Evolutionary conservation across 2,797 vertebrate genomes (phyloP).

Genomic region (Microctenopoma stevenorrisi): DNA sequence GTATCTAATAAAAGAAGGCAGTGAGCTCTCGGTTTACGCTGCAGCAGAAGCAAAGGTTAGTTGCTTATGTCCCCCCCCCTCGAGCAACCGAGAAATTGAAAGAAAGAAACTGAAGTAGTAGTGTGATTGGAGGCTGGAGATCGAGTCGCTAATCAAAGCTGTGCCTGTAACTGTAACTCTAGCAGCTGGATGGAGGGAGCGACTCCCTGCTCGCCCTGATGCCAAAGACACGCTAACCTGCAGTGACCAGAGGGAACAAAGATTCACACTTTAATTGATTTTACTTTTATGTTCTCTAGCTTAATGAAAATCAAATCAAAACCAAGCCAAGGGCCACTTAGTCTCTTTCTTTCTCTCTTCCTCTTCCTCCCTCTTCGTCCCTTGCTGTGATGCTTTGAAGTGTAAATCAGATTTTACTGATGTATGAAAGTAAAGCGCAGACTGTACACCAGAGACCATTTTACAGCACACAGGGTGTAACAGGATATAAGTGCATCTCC

Average conservation of each 20-base stretch:
- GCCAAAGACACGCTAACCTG: conserved; percentile 53
- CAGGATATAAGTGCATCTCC: conserved; percentile 57
- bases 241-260: conserved; percentile 59
- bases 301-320: conserved; percentile 80
- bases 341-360: conserved; percentile 13
- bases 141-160: conserved; percentile 67
- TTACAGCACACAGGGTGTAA: conserved; percentile 61
- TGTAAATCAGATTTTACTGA: conserved; percentile 81
- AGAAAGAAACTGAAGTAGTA: conserved; percentile 39
- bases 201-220: conserved; percentile 31
- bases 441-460: conserved; percentile 70
- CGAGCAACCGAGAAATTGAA: conserved; percentile 39
- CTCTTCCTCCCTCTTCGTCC: conserved; percentile 5
- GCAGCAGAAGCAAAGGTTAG: conserved; percentile 52
- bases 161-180: conserved; percentile 33
- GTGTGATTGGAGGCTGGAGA: conserved; percentile 50
- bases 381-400: conserved; percentile 74
- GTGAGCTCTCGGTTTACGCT: conserved; percentile 15
- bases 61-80: conserved; percentile 7
- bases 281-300: conserved; percentile 72
- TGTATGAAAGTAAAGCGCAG: conserved; percentile 73
- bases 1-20: conserved; percentile 38
- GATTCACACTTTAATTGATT: conserved; percentile 72
- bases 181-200: conserved; percentile 48
- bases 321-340: conserved; percentile 61